These are phyloP conservation scores for Elgonia sp. DNA, from an alignment of 2,888 invertebrate genomes.

Conservation along the genomic window DNA sequence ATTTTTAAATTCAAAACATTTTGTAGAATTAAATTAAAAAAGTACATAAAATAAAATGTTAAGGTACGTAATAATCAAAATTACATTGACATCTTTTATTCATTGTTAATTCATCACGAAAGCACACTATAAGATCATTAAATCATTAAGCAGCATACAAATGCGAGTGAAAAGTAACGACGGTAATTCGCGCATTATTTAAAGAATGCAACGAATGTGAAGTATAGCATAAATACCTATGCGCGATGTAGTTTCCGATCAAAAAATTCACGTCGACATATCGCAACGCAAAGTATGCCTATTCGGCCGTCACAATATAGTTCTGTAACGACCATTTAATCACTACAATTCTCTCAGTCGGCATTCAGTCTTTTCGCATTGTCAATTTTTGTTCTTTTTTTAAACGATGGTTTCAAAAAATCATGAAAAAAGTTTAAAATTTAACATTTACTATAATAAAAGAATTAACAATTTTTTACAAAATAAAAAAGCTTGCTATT, in stretches of 20 bases:
- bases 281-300: not conserved
- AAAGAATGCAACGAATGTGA: constrained; percentile 12
- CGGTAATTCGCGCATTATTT: constrained; percentile 2
- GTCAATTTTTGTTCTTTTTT: no score
- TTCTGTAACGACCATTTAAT: constrained; percentile 41
- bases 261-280: constrained; percentile 12
- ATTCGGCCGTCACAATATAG: constrained; percentile 14
- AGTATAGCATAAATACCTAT: not conserved
- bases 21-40: no score
- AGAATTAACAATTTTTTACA: no score
- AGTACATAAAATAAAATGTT: no score
- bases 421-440: not conserved
- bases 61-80: no score
- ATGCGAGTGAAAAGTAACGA: not conserved
- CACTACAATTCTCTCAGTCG: constrained; percentile 26
- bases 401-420: not conserved
- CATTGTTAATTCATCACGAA: not conserved
- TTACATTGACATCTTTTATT: no score
- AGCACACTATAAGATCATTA: not conserved
- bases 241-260: not conserved
- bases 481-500: no score
- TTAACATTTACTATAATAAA: no score
- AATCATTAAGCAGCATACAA: not conserved
- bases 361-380: not conserved
- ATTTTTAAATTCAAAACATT: no score